These are phyloP conservation scores for Digitonthophagus gazella DNA, from an alignment of 2,888 invertebrate genomes.

Conservation along the genomic window DNA sequence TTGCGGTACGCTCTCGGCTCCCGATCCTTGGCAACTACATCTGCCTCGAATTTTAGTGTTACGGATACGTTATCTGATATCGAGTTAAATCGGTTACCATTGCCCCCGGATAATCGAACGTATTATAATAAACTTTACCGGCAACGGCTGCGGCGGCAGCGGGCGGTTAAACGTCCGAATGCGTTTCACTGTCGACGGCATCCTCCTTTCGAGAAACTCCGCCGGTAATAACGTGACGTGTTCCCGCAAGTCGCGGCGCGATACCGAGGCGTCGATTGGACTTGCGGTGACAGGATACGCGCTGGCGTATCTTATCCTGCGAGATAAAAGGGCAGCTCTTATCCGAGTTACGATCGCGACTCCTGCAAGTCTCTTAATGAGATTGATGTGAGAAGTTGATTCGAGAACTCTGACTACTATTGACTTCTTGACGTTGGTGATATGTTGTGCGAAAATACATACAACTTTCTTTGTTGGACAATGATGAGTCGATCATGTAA, in stretches of 20 bases:
- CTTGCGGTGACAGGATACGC: background rate
- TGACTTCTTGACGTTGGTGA: background rate
- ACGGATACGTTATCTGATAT: slow-evolving; percentile 21
- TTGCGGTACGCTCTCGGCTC: slow-evolving; percentile 17
- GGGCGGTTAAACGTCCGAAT: background rate
- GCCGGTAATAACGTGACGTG: background rate
- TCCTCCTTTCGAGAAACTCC: background rate
- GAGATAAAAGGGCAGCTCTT: background rate
- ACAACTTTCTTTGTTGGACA: too few species aligned
- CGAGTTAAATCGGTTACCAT: slow-evolving; percentile 16
- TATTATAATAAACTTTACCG: background rate
- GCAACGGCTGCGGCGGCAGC: too few species aligned
- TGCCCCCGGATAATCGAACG: background rate
- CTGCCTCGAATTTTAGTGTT: background rate
- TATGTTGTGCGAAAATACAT: too few species aligned
- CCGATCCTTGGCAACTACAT: background rate
- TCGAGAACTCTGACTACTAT: background rate
- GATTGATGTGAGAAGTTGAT: background rate
- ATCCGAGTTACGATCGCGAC: background rate
- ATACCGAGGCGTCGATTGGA: background rate
- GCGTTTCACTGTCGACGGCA: background rate
- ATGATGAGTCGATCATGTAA: too few species aligned
- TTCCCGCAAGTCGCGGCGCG: background rate
- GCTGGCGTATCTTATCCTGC: background rate
- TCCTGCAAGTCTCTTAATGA: background rate